These are phyloP conservation scores for Pandemis heparana DNA, from an alignment of 2,888 invertebrate genomes.

Conservation along the genomic window DNA sequence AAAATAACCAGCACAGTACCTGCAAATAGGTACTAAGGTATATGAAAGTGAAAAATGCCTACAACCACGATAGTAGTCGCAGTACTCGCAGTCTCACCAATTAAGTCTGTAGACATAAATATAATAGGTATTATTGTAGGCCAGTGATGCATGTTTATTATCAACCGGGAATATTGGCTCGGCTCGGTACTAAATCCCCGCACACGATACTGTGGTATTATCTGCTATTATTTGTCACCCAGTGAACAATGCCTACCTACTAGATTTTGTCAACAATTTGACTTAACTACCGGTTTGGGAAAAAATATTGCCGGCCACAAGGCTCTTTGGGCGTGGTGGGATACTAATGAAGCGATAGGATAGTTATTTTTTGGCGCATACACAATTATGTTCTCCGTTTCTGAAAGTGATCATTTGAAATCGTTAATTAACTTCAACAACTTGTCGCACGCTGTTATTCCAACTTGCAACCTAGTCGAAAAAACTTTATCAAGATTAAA, in stretches of 20 bases:
- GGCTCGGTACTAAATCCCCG: constrained; percentile 81
- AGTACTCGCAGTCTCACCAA: constrained; percentile 22
- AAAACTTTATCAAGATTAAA: no score
- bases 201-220: constrained; percentile 84
- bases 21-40: no score
- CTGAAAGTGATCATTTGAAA: background rate
- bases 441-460: no score
- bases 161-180: constrained; percentile 81
- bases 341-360: background rate
- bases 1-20: no score
- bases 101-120: constrained; percentile 16
- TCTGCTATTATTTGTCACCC: constrained; percentile 84
- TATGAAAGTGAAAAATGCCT: no score
- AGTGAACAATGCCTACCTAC: constrained; percentile 77
- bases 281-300: constrained; percentile 10
- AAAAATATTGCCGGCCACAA: constrained; percentile 12
- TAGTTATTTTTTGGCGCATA: background rate
- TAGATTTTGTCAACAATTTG: constrained; percentile 66
- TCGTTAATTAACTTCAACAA: background rate
- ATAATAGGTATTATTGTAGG: constrained; percentile 46
- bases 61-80: background rate
- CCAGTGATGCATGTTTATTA: constrained; percentile 78
- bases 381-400: background rate
- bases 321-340: background rate
- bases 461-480: no score